Evolutionary conservation across 2,888 invertebrate species (phyloP), one percentile per base, ranked within the genome.

Genomic region (Pandemis corylana): DNA sequence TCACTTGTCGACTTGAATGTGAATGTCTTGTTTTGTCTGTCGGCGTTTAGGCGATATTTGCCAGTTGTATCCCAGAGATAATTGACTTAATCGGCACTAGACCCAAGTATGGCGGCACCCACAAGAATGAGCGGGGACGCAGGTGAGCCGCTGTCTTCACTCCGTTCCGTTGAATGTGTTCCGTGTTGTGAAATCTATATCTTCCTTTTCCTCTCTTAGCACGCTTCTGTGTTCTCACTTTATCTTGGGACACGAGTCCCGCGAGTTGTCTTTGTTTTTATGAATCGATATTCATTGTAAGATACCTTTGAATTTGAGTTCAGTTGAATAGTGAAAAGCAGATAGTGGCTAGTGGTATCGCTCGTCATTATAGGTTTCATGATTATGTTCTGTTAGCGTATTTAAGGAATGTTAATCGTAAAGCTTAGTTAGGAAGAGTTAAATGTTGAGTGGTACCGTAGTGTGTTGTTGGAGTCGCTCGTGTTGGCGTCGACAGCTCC

Each of bases 61-160:
- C 99, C 96, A 99, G 99, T 97, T 99, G 99, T 97, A 99, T 99
- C 96, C 99, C 99, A 95, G 99, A 99, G 97, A 99, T 99, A 96
- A 99, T 99, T 96, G 99, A 99, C 97, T 98, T 99, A 97, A 98
- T 99, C 96, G 99, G 99, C 96, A 98, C 98, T 96, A 98, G 99
- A 96, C 99, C 99, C 96, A 99, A 99, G 97, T 99, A 99, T 96
- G 99, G 99, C 96, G 99, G 99, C 95, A 98, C 99, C 95, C 98
- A 99, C 97, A 99, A 99, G 97, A 99, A 99, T 96, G 99, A 99
- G 97, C 98, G 98, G 96, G 99, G 99, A 96, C 98, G 99, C 98
- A 99, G 99, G 99, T 99, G 97, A 97, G 97, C 96, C 95, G 95
- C 95, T 94, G 95, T 95, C 94, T 94, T 95, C 94, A 92, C 90